phyloP scores from a whole-genome alignment of 2,888 invertebrate species.

The Lasioglossum leucozonium region DNA sequence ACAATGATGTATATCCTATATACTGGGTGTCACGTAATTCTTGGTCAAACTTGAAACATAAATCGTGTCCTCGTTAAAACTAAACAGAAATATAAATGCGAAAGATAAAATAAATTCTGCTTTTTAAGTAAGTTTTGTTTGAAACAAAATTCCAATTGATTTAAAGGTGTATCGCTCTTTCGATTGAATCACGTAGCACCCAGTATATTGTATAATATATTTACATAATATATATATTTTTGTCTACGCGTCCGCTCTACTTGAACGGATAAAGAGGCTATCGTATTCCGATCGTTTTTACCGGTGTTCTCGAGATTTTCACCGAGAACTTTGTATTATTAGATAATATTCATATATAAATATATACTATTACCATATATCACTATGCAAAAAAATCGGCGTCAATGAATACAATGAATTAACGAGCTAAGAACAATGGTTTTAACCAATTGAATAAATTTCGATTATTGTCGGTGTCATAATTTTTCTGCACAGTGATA shows the following conservation, averaged over 20 bases:
- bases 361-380: constrained; percentile 28
- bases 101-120: neutral
- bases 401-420: neutral
- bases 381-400: constrained; percentile 9
- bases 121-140: neutral
- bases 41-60: neutral
- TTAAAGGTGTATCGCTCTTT: neutral
- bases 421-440: neutral
- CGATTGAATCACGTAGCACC: neutral
- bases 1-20: neutral
- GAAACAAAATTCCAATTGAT: neutral
- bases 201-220: constrained; percentile 29
- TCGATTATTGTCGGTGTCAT: neutral
- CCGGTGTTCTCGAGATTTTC: constrained; percentile 45
- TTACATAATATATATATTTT: constrained; percentile 56
- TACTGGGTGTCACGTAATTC: neutral
- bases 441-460: neutral
- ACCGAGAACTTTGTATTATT: constrained; percentile 50
- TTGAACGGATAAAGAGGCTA: constrained; percentile 27
- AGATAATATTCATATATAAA: constrained; percentile 42
- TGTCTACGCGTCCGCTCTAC: constrained; percentile 51
- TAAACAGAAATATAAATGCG: neutral
- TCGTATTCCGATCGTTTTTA: constrained; percentile 54
- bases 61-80: neutral
- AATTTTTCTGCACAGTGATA: neutral